phyloP scores from a whole-genome alignment of 92 coral and sea anemone genomes.

The Umimayanthus kanabou region DNA sequence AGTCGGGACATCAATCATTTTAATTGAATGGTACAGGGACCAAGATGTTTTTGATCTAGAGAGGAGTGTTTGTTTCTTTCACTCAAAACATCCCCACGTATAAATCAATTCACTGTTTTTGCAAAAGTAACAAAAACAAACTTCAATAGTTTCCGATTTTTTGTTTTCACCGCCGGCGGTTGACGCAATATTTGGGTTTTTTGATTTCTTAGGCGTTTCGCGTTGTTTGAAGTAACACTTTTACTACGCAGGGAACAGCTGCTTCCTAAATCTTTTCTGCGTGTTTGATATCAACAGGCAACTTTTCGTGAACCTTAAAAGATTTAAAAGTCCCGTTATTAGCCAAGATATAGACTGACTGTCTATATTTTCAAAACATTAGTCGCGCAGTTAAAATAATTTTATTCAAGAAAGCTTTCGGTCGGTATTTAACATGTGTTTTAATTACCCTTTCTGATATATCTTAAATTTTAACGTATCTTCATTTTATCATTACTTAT shows the following conservation, averaged over 20 bases:
- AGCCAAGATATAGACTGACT: neutral
- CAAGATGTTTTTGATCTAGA: neutral
- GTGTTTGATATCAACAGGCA: too few species aligned
- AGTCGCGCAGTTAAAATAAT: neutral
- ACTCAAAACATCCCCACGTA: neutral
- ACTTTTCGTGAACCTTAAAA: too few species aligned
- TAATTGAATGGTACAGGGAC: neutral
- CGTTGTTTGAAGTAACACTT: too few species aligned
- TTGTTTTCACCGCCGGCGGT: neutral
- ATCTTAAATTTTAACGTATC: too few species aligned
- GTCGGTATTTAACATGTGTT: too few species aligned
- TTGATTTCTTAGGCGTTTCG: too few species aligned
- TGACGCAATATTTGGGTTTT: too few species aligned
- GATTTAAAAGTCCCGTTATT: too few species aligned
- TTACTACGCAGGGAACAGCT: too few species aligned
- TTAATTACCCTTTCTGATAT: neutral
- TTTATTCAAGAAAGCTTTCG: neutral
- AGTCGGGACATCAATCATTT: slow-evolving; percentile 4
- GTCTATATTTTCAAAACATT: neutral
- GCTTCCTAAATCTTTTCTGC: too few species aligned
- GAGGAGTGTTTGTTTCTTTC: neutral
- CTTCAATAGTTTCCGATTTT: neutral
- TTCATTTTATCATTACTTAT: neutral
- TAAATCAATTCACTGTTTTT: neutral
- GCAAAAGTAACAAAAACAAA: neutral